Conservation (phyloP, 2,797 vertebrate genomes). For the Ptychobarbus kaznakovi region DNA sequence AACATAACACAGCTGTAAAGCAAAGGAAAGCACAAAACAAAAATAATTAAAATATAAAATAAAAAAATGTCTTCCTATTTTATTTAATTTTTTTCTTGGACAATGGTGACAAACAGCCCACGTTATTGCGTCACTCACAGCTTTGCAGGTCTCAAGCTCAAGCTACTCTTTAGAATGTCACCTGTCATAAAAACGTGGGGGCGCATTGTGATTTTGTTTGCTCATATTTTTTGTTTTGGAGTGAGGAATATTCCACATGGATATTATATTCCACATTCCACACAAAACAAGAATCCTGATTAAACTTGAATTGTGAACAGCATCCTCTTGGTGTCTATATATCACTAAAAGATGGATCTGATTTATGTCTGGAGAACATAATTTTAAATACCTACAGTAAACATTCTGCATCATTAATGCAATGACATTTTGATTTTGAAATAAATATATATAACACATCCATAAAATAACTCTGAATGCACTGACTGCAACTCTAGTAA, state of each 20-base stretch:
- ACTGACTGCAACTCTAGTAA: not conserved
- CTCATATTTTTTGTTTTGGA: not conserved
- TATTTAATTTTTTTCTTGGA: not conserved
- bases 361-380: not conserved
- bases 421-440: not conserved
- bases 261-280: not conserved
- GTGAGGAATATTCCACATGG: not conserved
- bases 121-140: not conserved
- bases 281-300: not conserved
- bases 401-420: not conserved
- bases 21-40: not conserved
- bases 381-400: not conserved
- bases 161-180: not conserved
- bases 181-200: not conserved
- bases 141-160: not conserved
- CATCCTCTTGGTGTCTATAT: not conserved
- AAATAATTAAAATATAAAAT: not conserved
- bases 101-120: not conserved
- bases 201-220: not conserved
- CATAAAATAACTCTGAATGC: not conserved
- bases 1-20: not conserved
- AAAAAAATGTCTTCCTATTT: too few relatives aligned
- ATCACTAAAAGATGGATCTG: not conserved
- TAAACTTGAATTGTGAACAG: not conserved
- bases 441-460: not conserved